These are phyloP conservation scores for Galendromus occidentalis DNA, from an alignment of 1,140 invertebrate genomes.

Conservation along the genomic window DNA sequence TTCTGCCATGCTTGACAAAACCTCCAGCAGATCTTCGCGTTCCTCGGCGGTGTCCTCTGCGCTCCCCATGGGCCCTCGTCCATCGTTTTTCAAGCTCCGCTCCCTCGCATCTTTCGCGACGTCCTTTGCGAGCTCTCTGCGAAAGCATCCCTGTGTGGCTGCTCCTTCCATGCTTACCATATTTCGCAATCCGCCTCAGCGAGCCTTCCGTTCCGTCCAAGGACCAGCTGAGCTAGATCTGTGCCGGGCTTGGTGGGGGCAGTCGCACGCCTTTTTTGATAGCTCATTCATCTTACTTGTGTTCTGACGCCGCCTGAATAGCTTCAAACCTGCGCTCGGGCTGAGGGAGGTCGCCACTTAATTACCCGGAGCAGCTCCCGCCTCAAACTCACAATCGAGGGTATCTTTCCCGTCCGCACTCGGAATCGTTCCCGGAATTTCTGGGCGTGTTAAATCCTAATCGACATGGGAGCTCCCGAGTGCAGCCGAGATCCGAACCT, in stretches of 20 bases:
- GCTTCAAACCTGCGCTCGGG: not conserved
- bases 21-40: too few relatives aligned
- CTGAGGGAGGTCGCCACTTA: not conserved
- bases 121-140: not conserved
- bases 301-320: not conserved
- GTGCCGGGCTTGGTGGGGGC: too few relatives aligned
- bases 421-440: not conserved
- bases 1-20: too few relatives aligned
- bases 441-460: not conserved
- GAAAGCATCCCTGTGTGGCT: too few relatives aligned
- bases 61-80: too few relatives aligned
- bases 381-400: not conserved
- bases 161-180: not conserved
- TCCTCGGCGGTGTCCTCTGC: too few relatives aligned
- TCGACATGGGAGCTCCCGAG: not conserved
- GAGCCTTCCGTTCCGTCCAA: not conserved
- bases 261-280: not conserved
- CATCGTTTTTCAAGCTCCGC: too few relatives aligned
- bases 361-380: not conserved
- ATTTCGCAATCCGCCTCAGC: not conserved
- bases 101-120: not conserved
- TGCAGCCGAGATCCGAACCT: not conserved
- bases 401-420: not conserved
- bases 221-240: not conserved
- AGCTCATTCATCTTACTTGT: conserved; percentile 3